A percentile compares a stretch with the other conserved stretches of the same genome.
Evolutionary conservation across 2,113 vertebrate species (phyloP).

Genomic region (Dicerorhinus sumatrensis): DNA sequence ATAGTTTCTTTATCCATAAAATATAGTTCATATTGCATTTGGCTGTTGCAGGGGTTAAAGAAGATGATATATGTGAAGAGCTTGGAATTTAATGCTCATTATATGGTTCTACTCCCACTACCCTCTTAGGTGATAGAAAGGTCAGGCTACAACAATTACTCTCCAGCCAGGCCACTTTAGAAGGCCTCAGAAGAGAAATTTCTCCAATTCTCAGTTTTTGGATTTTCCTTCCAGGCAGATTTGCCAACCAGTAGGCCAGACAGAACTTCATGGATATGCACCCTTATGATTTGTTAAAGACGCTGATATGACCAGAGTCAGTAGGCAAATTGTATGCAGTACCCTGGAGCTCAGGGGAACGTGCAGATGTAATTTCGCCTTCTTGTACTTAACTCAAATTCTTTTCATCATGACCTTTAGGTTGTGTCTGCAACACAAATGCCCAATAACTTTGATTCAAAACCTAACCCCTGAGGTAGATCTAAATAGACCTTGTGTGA

Average conservation of each 20-base stretch:
- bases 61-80: not conserved
- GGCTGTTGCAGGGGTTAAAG: not conserved
- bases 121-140: not conserved
- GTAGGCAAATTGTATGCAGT: not conserved
- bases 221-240: not conserved
- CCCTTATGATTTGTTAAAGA: not conserved
- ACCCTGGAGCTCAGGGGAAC: not conserved
- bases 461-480: not conserved
- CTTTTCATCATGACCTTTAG: not conserved
- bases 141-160: not conserved
- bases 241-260: not conserved
- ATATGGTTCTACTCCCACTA: not conserved
- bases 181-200: not conserved
- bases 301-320: not conserved
- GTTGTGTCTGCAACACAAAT: constrained; percentile 28
- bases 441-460: not conserved
- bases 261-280: not conserved
- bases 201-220: not conserved
- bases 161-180: not conserved
- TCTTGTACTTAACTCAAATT: not conserved
- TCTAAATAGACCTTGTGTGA: not conserved
- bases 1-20: not conserved
- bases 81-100: not conserved
- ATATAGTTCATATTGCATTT: not conserved
- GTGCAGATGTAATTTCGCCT: not conserved